These are phyloP conservation scores for Tor tambroides DNA, from an alignment of 2,113 vertebrate genomes.

Conservation along the genomic window DNA sequence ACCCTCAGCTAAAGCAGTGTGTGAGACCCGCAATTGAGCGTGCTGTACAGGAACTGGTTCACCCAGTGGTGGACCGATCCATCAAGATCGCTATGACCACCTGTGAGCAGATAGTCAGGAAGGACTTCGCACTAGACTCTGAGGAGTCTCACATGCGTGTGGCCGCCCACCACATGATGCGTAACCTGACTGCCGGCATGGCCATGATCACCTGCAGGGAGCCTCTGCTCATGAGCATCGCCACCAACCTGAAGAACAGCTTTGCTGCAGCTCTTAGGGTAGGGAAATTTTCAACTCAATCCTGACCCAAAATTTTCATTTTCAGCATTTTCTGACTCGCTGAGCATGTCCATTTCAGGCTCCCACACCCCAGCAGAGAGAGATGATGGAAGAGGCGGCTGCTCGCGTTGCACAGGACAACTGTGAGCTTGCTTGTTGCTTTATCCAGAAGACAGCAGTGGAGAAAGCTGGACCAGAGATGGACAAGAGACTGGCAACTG, in stretches of 20 bases:
- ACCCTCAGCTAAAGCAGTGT: conserved; percentile 95
- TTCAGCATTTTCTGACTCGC: neutral
- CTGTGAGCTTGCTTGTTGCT: conserved; percentile 97
- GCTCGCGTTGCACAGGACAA: conserved; percentile 96
- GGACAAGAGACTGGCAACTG: conserved; percentile 98
- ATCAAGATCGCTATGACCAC: conserved; percentile 99
- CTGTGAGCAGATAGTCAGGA: conserved; percentile 97
- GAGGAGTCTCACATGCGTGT: conserved; percentile 98
- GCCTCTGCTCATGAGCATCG: conserved; percentile 96
- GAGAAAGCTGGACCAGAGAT: conserved; percentile 99
- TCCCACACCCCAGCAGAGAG: conserved; percentile 94
- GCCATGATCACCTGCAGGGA: conserved; percentile 99
- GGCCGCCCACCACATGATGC: conserved; percentile 98
- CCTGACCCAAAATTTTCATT: neutral
- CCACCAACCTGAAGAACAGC: conserved; percentile 95
- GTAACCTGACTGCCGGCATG: conserved; percentile 97
- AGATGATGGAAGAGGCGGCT: conserved; percentile 99
- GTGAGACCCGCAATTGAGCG: conserved; percentile 95
- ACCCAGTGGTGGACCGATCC: conserved; percentile 94
- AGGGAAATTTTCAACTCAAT: conserved; percentile 35
- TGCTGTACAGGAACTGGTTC: conserved; percentile 94
- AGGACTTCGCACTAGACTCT: conserved; percentile 96
- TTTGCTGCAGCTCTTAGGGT: conserved; percentile 95
- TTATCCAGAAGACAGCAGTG: conserved; percentile 98
- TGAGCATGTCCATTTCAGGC: conserved; percentile 74